Percentiles rank a stretch among this genome's conserved stretches.
These are phyloP conservation scores for Octopus sinensis DNA, from an alignment of 1,140 invertebrate species.

Conservation along the genomic window DNA sequence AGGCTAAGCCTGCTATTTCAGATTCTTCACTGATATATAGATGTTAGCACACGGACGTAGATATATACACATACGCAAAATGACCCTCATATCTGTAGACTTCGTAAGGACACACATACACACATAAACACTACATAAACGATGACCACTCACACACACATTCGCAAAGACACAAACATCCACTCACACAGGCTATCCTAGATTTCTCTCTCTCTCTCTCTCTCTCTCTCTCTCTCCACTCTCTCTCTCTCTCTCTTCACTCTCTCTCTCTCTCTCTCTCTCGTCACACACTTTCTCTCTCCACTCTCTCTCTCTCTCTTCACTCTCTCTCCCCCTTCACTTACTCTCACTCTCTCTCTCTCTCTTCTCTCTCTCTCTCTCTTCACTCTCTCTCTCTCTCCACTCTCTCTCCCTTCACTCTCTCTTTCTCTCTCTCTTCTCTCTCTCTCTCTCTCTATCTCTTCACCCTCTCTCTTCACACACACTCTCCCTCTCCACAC, in stretches of 20 bases:
- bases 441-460: background rate
- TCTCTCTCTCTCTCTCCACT: background rate
- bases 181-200: too few species aligned
- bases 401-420: background rate
- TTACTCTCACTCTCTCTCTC: background rate
- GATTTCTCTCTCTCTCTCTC: background rate
- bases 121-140: too few species aligned
- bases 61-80: too few species aligned
- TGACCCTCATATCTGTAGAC: too few species aligned
- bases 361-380: conserved; percentile 2
- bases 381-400: background rate
- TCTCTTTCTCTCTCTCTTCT: background rate
- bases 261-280: background rate
- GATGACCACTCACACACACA: too few species aligned
- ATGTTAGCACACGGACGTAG: too few species aligned
- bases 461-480: background rate
- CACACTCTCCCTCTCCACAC: background rate
- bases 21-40: too few species aligned
- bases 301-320: background rate
- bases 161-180: too few species aligned
- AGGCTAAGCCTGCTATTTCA: too few species aligned
- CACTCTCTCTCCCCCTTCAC: background rate
- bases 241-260: background rate
- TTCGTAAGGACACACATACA: too few species aligned
- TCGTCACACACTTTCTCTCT: too few species aligned